phyloP scores from a whole-genome alignment of 2,113 vertebrate genomes.

The Cebidichthys violaceus region DNA sequence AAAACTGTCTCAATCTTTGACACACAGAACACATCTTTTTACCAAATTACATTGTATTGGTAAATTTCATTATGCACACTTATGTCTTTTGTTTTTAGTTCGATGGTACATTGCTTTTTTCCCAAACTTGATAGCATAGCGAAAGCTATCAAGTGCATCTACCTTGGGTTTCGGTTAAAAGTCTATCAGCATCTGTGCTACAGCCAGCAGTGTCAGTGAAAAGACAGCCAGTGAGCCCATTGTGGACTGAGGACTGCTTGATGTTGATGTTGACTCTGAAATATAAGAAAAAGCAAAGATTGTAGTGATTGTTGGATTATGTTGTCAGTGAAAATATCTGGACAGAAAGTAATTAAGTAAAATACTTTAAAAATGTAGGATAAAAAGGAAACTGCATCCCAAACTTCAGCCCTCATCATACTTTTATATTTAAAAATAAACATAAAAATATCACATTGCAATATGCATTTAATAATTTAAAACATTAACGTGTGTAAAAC shows the following conservation, averaged over 20 bases:
- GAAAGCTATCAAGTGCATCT: background rate
- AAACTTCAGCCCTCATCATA: background rate
- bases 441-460: background rate
- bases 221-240: slow-evolving; percentile 45
- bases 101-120: background rate
- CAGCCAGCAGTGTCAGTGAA: slow-evolving; percentile 51
- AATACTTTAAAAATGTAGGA: background rate
- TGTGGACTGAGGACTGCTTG: slow-evolving; percentile 38
- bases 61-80: slow-evolving; percentile 55
- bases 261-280: slow-evolving; percentile 55
- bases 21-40: slow-evolving; percentile 52
- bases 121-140: background rate
- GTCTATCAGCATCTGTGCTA: slow-evolving; percentile 42
- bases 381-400: background rate
- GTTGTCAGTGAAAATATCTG: background rate
- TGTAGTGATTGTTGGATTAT: background rate
- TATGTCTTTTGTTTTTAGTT: background rate
- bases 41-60: slow-evolving; percentile 27
- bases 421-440: background rate
- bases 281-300: slow-evolving; percentile 16
- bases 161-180: slow-evolving; percentile 25
- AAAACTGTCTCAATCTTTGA: slow-evolving; percentile 6
- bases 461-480: background rate
- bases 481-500: background rate
- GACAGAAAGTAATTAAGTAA: background rate